phyloP scores from a whole-genome alignment of 2,113 vertebrate genomes.

The Okapia johnstoni region DNA sequence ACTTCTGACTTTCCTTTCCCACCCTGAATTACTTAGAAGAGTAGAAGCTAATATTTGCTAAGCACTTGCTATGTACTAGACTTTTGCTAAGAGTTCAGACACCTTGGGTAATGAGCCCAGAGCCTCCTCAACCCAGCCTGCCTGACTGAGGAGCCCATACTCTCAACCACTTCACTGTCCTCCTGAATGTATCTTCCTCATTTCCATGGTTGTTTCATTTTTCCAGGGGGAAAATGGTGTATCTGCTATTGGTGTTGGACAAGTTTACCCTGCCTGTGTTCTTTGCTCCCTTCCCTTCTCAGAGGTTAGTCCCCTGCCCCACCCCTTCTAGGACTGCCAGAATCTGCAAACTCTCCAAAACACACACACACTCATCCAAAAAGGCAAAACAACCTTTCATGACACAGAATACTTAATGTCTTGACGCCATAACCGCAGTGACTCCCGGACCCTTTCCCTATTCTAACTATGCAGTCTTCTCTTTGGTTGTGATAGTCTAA shows the following conservation, averaged over 20 bases:
- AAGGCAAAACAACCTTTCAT: conserved; percentile 56
- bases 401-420: background rate
- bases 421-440: background rate
- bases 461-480: background rate
- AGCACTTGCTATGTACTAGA: background rate
- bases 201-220: background rate
- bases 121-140: background rate
- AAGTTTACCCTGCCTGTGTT: background rate
- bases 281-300: conserved; percentile 58
- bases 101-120: background rate
- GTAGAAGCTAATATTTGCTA: conserved; percentile 16
- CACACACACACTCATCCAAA: conserved; percentile 13
- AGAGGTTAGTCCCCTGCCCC: conserved; percentile 28
- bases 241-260: conserved; percentile 69
- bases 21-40: background rate
- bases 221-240: background rate
- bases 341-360: conserved; percentile 68
- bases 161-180: background rate
- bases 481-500: background rate
- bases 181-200: background rate
- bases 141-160: background rate
- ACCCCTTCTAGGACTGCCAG: conserved; percentile 63
- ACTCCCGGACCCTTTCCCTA: background rate
- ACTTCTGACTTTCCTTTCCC: background rate
- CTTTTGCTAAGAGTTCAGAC: background rate